Evolutionary conservation across 2,113 vertebrate species (phyloP).

Genomic region (Microtus montanus): DNA sequence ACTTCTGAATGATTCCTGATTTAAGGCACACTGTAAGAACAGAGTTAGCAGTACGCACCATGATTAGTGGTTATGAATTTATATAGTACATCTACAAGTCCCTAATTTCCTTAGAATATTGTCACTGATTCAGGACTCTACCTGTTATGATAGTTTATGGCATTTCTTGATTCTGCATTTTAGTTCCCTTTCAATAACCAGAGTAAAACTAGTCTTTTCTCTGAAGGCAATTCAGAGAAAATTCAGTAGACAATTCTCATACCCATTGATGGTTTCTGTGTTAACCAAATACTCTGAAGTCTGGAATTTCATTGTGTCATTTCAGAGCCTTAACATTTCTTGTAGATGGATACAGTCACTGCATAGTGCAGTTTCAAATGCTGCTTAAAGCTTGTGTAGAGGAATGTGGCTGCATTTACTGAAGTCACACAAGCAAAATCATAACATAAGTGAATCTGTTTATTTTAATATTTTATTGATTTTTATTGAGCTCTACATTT

Average conservation of each 20-base stretch:
- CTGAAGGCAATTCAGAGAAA: not conserved
- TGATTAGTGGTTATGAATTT: not conserved
- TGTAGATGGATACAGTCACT: not conserved
- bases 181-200: not conserved
- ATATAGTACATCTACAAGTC: not conserved
- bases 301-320: accelerated
- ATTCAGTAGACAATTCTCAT: not conserved
- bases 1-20: not conserved
- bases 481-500: too few relatives aligned
- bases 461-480: not conserved
- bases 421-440: not conserved
- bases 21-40: not conserved
- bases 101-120: not conserved
- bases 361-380: not conserved
- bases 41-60: not conserved
- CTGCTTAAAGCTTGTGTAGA: not conserved
- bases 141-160: not conserved
- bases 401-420: not conserved
- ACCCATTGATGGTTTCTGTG: not conserved
- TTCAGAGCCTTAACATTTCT: not conserved
- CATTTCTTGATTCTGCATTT: not conserved
- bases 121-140: not conserved
- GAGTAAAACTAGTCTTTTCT: not conserved
- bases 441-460: not conserved
- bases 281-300: not conserved